phyloP scores from a whole-genome alignment of 2,113 vertebrate species.

The Rissa tridactyla region DNA sequence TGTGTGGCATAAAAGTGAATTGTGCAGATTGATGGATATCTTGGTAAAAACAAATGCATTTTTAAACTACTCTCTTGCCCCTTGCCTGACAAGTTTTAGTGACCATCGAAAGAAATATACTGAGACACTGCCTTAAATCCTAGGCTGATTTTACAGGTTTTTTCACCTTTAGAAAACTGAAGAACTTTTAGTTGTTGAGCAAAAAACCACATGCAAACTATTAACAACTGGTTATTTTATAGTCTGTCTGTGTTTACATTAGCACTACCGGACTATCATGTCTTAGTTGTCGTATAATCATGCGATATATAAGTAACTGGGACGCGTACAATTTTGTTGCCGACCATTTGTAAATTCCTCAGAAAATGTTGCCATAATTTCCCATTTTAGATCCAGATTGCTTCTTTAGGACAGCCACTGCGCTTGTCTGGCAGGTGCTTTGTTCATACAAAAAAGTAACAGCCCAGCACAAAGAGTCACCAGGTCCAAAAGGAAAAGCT shows the following conservation, averaged over 20 bases:
- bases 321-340: not conserved
- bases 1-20: constrained; percentile 69
- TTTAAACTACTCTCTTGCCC: constrained; percentile 69
- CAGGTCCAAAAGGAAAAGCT: not conserved
- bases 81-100: constrained; percentile 64
- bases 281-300: not conserved
- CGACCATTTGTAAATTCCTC: not conserved
- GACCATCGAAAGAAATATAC: constrained; percentile 65
- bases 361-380: not conserved
- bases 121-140: constrained; percentile 38
- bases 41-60: constrained; percentile 75
- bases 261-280: not conserved
- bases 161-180: constrained; percentile 53
- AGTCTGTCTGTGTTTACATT: not conserved
- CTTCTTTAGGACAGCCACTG: not conserved
- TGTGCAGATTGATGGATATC: constrained; percentile 71
- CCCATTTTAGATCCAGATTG: not conserved
- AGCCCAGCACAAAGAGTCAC: not conserved
- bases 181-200: constrained; percentile 47
- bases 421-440: not conserved
- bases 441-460: not conserved
- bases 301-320: not conserved
- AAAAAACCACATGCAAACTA: not conserved
- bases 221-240: not conserved
- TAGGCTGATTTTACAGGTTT: constrained; percentile 44